phyloP scores from a whole-genome alignment of 2,797 vertebrate species.

The Myripristis murdjan region DNA sequence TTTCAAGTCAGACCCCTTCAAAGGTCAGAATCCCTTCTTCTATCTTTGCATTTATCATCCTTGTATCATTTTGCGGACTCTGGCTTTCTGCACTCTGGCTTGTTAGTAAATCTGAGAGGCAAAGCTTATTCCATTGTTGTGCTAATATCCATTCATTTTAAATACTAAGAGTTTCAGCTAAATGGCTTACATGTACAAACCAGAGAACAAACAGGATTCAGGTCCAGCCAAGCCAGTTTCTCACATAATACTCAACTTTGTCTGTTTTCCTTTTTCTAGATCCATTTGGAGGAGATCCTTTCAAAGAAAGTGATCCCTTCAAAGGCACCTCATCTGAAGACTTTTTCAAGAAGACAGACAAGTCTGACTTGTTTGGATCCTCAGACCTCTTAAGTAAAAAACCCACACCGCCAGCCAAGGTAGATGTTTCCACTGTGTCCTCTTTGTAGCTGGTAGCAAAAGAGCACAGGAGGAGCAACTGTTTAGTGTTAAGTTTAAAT shows the following conservation, averaged over 20 bases:
- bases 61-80: not conserved
- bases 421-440: conserved; percentile 54
- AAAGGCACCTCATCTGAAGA: conserved; percentile 85
- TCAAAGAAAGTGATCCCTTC: conserved; percentile 86
- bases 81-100: not conserved
- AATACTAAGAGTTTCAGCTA: conserved; percentile 21
- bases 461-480: too few relatives aligned
- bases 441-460: not conserved
- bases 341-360: conserved; percentile 90
- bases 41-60: not conserved
- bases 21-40: conserved; percentile 85
- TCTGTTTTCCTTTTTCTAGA: conserved; percentile 66
- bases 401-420: conserved; percentile 88
- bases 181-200: not conserved
- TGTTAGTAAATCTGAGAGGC: not conserved
- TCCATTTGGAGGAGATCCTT: conserved; percentile 91
- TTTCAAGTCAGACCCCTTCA: conserved; percentile 93
- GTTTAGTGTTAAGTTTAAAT: too few relatives aligned
- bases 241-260: not conserved
- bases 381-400: conserved; percentile 92
- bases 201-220: not conserved
- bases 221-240: not conserved
- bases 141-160: not conserved
- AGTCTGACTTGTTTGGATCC: conserved; percentile 89
- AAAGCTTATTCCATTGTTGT: not conserved